Base-by-base conservation (phyloP, 2,888 invertebrate species). In the Xanthorhoe designata region DNA sequence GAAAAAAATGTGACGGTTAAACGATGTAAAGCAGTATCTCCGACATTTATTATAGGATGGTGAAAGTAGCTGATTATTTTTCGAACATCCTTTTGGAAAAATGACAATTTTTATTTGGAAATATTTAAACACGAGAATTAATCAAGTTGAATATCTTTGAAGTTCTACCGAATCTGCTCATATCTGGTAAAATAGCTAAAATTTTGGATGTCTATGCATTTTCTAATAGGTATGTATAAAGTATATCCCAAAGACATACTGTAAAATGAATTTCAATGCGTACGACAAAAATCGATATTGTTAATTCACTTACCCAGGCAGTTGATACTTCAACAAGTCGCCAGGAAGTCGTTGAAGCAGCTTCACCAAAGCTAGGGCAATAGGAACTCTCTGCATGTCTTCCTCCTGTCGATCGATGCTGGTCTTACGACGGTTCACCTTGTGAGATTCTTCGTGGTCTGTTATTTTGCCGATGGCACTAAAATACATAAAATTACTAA, bases 341-440 rank as follows among this genome's bases (percentile, higher is more conserved):
- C 95, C 94, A 0, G 99, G 99, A 54, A 99, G 90, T 75, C 96
- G 96, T 81, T 98, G 98, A 72, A 99, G 89, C 18, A 99, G 87
- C 85, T 99, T 99, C 0, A 99, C 97, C 61, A 98, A 94, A 0
- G 99, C 98, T 61, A 99, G 89, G 0, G 98, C 98, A 66, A 99
- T 96, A 0, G 99, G 99, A 7, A 99, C 97, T 55, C 98, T 94
- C 70, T 97, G 92, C 76, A 98, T 96, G 80, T 99, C 98, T 71
- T 98, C 97, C 78, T 97, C 96, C 82, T 99, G 98, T n/a, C 96
- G 95, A 76, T 96, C 96, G 8, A 94, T 87, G 19, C 95, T 94
- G 1, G 94, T 94, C 38, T 94, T 95, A 62, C 95, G 96, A 1
- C 96, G 95, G 81, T 97, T 97, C 0, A 96, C 87, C 80, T 97